Evolutionary conservation across 2,797 vertebrate species (phyloP).

Genomic region (Oophaga sylvatica): DNA sequence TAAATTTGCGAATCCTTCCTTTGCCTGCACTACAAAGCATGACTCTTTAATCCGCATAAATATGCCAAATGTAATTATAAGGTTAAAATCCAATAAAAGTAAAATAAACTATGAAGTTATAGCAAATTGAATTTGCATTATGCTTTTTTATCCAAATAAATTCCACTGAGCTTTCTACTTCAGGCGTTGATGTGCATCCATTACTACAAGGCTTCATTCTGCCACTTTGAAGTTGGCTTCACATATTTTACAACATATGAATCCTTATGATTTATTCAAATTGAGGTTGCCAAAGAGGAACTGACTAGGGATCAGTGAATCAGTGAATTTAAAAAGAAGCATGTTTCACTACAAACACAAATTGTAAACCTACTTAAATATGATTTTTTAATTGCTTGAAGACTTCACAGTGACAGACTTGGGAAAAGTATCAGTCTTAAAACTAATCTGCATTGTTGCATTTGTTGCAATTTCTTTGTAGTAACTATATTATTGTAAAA

Average conservation of each 20-base stretch:
- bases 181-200: constrained; percentile 59
- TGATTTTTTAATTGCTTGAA: constrained; percentile 58
- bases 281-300: constrained; percentile 56
- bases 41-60: constrained; percentile 57
- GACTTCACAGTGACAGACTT: constrained; percentile 47
- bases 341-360: constrained; percentile 55
- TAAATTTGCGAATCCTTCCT: constrained; percentile 60
- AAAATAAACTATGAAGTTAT: constrained; percentile 61
- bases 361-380: constrained; percentile 54
- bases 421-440: constrained; percentile 22
- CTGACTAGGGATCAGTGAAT: constrained; percentile 57
- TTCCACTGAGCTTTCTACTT: constrained; percentile 60
- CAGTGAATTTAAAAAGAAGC: constrained; percentile 47
- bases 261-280: constrained; percentile 62
- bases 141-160: constrained; percentile 62
- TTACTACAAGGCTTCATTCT: constrained; percentile 55
- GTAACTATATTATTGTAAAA: not conserved
- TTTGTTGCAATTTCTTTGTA: not conserved
- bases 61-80: constrained; percentile 62
- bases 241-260: constrained; percentile 60
- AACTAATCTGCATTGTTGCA: constrained; percentile 8
- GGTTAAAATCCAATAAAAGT: constrained; percentile 63
- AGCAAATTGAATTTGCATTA: constrained; percentile 62
- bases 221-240: constrained; percentile 58
- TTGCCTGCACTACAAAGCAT: constrained; percentile 51